Evolutionary conservation across 2,113 vertebrate genomes (phyloP).

Genomic region (Elanoides forficatus): DNA sequence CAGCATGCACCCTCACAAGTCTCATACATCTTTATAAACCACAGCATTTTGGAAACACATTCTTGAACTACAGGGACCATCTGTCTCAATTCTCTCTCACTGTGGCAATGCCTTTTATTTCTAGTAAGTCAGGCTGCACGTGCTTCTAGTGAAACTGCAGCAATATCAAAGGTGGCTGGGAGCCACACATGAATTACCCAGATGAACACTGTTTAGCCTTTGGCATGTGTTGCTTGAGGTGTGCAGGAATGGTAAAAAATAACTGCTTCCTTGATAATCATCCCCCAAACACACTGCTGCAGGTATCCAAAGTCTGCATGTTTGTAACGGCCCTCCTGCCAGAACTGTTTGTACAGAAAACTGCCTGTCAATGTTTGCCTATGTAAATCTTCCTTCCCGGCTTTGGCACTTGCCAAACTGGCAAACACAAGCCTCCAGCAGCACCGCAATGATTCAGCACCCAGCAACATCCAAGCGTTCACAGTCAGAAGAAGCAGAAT

Average conservation of each 20-base stretch:
- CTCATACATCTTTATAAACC: background rate
- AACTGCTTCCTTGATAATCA: background rate
- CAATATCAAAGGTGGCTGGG: background rate
- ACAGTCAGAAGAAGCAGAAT: background rate
- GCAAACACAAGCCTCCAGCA: background rate
- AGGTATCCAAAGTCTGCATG: background rate
- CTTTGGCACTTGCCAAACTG: background rate
- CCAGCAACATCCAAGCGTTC: accelerated
- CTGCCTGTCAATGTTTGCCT: background rate
- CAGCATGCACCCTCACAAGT: background rate
- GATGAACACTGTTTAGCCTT: accelerated
- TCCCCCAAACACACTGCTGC: background rate
- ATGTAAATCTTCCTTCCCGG: accelerated
- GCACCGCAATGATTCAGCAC: accelerated
- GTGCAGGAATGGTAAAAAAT: background rate
- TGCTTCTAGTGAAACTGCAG: background rate
- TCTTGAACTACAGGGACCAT: background rate
- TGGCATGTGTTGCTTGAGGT: accelerated
- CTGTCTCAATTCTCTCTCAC: background rate
- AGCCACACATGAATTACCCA: background rate
- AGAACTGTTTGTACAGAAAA: background rate
- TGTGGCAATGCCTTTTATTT: too few relatives aligned
- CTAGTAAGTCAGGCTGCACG: background rate
- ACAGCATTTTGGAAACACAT: accelerated
- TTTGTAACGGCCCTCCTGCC: background rate